Percentiles rank a stretch among this genome's conserved stretches.
These are phyloP conservation scores for Delichon dasypus DNA, from an alignment of 2,797 vertebrate species.

Conservation along the genomic window DNA sequence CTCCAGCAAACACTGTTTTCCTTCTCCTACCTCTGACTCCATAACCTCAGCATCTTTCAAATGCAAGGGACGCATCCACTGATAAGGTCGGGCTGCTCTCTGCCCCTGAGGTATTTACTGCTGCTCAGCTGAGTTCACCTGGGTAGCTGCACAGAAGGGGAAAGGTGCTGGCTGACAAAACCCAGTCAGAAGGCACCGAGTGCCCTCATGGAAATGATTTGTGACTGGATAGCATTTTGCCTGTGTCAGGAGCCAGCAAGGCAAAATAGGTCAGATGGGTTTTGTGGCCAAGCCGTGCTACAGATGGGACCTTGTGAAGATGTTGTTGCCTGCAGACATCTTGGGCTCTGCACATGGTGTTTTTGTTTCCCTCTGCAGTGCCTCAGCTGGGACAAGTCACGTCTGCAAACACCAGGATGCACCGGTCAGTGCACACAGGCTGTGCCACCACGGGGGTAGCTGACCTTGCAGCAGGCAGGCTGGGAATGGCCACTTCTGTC, in stretches of 20 bases:
- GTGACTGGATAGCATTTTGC: background rate
- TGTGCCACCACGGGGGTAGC: fast-evolving
- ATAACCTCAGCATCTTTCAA: background rate
- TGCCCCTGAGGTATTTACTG: background rate
- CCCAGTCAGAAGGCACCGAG: background rate
- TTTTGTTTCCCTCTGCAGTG: background rate
- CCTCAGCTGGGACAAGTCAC: fast-evolving
- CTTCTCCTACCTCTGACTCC: background rate
- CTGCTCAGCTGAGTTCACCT: slow-evolving; percentile 14
- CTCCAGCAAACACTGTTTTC: background rate
- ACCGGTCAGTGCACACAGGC: fast-evolving
- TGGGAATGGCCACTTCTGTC: background rate
- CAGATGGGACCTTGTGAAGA: background rate
- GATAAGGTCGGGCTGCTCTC: slow-evolving; percentile 13
- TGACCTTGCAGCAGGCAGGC: background rate
- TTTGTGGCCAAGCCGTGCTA: background rate
- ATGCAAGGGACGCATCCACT: background rate
- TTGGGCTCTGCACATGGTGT: background rate
- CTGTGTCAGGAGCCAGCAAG: background rate
- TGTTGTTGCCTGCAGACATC: background rate
- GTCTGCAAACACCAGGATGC: fast-evolving
- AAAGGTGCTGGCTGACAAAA: background rate
- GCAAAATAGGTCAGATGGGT: background rate
- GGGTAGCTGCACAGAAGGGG: background rate
- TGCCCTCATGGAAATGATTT: background rate